Evolutionary conservation across 2,113 vertebrate species (phyloP).

Genomic region (Pterophyllum scalare): DNA sequence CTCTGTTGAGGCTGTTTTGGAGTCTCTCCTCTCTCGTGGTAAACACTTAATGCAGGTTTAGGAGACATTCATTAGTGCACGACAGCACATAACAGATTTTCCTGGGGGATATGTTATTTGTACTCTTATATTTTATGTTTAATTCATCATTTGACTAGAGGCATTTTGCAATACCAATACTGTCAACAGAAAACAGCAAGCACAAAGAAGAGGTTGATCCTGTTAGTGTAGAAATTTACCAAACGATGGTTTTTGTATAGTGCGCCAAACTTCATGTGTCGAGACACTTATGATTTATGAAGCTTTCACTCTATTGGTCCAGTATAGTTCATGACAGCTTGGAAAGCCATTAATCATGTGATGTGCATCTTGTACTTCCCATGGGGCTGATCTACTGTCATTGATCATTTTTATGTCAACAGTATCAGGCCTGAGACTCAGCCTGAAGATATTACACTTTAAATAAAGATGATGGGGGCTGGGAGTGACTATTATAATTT

Average conservation of each 20-base stretch:
- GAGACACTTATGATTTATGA: conserved; percentile 76
- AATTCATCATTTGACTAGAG: conserved; percentile 57
- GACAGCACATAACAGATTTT: conserved; percentile 52
- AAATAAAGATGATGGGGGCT: conserved; percentile 66
- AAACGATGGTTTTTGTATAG: conserved; percentile 56
- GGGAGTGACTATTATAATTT: conserved; percentile 24
- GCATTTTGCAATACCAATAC: conserved; percentile 24
- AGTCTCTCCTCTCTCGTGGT: conserved; percentile 38
- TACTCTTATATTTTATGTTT: conserved; percentile 65
- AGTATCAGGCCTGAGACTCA: conserved; percentile 39
- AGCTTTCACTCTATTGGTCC: conserved; percentile 75
- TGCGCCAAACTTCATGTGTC: conserved; percentile 65
- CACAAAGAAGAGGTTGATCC: conserved; percentile 27
- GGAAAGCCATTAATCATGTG: conserved; percentile 77
- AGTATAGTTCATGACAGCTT: conserved; percentile 76
- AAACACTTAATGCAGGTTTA: conserved; percentile 62
- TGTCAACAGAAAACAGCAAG: conserved; percentile 37
- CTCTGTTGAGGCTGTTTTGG: conserved; percentile 40
- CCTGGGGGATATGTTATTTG: conserved; percentile 50
- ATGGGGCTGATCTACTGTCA: conserved; percentile 71
- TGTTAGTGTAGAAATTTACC: not conserved
- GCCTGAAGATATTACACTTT: conserved; percentile 67
- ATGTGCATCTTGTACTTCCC: conserved; percentile 73
- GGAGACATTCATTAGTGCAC: conserved; percentile 61
- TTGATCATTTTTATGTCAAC: conserved; percentile 79